Conservation (phyloP, 2,113 vertebrate genomes). For the Atractosteus spatula region DNA sequence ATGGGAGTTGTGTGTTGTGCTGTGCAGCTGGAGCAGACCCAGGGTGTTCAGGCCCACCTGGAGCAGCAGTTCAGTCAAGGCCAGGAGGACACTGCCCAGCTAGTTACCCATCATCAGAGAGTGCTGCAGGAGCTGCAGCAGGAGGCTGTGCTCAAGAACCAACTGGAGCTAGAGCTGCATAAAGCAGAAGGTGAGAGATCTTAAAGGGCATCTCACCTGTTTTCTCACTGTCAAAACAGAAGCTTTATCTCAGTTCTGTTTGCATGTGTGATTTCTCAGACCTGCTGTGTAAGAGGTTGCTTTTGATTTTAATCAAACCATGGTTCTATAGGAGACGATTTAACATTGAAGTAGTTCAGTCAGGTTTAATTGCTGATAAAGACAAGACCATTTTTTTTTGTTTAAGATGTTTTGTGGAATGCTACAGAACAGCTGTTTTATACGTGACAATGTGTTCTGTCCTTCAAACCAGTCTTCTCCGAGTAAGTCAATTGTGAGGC, state of each 20-base stretch:
- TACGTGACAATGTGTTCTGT: too few relatives aligned
- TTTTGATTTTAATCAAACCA: too few relatives aligned
- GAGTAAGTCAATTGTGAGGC: too few relatives aligned
- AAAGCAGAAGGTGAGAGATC: constrained; percentile 78
- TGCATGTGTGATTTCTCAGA: constrained; percentile 54
- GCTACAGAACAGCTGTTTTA: too few relatives aligned
- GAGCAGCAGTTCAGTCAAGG: constrained; percentile 74
- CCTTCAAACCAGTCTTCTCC: too few relatives aligned
- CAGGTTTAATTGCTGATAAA: too few relatives aligned
- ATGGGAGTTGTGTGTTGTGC: background rate
- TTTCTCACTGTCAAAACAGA: too few relatives aligned
- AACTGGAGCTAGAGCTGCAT: constrained; percentile 80
- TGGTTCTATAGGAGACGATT: too few relatives aligned
- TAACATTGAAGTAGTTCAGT: too few relatives aligned
- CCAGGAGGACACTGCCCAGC: constrained; percentile 64
- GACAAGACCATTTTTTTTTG: constrained; percentile 4
- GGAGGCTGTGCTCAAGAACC: constrained; percentile 67
- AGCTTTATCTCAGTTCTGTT: background rate
- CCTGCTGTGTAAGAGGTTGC: constrained; percentile 45
- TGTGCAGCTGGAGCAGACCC: constrained; percentile 78
- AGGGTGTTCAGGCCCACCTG: constrained; percentile 63
- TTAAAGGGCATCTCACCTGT: too few relatives aligned
- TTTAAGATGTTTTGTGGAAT: background rate
- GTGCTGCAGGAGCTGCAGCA: constrained; percentile 73
- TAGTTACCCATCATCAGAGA: constrained; percentile 73